Conservation (phyloP, 2,113 vertebrate genomes). For the Colaptes auratus region DNA sequence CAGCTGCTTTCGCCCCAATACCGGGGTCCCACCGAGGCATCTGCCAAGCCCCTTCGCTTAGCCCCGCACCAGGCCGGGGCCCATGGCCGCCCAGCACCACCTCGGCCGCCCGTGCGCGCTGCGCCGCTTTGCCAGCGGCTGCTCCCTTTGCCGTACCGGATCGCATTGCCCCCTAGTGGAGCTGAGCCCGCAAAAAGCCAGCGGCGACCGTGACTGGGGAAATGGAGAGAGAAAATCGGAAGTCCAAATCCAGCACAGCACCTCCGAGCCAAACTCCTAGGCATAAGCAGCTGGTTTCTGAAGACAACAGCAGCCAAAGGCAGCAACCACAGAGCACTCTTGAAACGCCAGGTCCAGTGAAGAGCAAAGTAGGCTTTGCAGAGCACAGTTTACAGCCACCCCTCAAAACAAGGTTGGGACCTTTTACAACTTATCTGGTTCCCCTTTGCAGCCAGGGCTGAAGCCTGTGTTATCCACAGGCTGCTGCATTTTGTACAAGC, state of each 20-base stretch:
- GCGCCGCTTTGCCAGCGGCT: accelerated
- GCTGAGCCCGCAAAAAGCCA: neutral
- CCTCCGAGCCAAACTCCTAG: neutral
- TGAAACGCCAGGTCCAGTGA: neutral
- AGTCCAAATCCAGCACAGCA: neutral
- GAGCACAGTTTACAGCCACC: neutral
- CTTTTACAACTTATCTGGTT: neutral
- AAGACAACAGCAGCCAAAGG: accelerated
- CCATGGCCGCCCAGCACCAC: accelerated
- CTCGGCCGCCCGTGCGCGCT: accelerated
- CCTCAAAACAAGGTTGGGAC: too few relatives aligned
- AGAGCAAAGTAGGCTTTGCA: neutral
- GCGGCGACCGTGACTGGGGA: neutral
- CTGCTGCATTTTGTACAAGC: accelerated
- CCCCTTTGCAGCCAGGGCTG: neutral
- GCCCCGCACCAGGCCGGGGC: neutral
- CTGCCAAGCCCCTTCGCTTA: neutral
- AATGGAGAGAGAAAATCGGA: neutral
- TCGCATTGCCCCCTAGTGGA: constrained; percentile 58
- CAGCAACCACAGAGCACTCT: neutral
- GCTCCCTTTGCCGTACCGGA: neutral
- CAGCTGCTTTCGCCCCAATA: neutral
- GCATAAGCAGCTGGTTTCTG: accelerated
- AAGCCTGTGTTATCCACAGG: neutral
- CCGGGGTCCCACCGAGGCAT: accelerated